phyloP scores from a whole-genome alignment of 2,797 vertebrate species.

The Sebastes cheni region DNA sequence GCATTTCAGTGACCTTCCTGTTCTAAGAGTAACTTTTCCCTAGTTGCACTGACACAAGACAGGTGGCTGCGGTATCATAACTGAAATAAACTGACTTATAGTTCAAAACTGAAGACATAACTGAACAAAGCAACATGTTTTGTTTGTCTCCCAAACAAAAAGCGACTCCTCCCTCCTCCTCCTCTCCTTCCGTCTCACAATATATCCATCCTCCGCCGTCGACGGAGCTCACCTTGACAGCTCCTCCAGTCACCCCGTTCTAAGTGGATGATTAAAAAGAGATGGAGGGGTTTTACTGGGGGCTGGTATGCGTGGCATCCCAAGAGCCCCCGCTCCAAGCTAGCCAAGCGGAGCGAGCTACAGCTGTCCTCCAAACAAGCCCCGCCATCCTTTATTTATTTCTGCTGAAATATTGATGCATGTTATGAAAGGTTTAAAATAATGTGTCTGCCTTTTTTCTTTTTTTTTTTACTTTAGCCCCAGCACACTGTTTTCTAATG shows the following conservation, averaged over 20 bases:
- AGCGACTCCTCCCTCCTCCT: constrained; percentile 17
- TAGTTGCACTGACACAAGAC: background rate
- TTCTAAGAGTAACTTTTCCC: background rate
- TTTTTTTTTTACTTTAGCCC: constrained; percentile 77
- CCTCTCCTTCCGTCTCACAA: constrained; percentile 55
- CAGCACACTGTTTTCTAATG: constrained; percentile 95
- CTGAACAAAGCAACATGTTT: constrained; percentile 47
- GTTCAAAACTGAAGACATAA: constrained; percentile 15
- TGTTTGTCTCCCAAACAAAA: constrained; percentile 46
- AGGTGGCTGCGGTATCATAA: background rate
- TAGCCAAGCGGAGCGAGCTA: constrained; percentile 93
- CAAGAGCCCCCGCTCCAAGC: constrained; percentile 87
- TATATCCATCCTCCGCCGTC: constrained; percentile 62
- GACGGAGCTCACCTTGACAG: constrained; percentile 93
- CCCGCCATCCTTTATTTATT: constrained; percentile 99
- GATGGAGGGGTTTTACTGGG: constrained; percentile 97
- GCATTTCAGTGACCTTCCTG: background rate
- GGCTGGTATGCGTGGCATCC: constrained; percentile 92
- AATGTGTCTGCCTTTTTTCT: constrained; percentile 91
- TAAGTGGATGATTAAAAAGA: constrained; percentile 99
- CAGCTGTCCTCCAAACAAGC: constrained; percentile 99
- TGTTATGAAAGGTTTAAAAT: constrained; percentile 99
- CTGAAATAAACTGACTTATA: background rate
- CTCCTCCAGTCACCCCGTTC: constrained; percentile 93
- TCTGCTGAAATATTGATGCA: constrained; percentile 99